Percentiles rank a stretch among this genome's conserved stretches.
Evolutionary conservation across 2,113 vertebrate species (phyloP).

Genomic region (Trichechus manatus): DNA sequence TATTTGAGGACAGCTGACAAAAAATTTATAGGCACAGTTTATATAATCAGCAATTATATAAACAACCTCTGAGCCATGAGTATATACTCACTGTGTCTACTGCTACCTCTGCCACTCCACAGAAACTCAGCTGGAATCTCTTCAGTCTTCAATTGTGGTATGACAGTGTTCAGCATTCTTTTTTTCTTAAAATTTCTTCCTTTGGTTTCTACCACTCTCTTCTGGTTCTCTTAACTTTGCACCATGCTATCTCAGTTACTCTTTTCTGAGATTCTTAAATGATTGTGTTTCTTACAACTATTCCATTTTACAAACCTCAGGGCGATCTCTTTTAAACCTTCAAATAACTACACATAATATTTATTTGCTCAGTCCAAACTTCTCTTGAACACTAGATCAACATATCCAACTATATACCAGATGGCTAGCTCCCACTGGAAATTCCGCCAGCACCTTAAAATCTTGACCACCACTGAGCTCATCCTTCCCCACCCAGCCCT

Average conservation of each 20-base stretch:
- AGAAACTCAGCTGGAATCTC: not conserved
- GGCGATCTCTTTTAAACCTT: not conserved
- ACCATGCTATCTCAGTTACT: not conserved
- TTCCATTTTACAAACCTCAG: not conserved
- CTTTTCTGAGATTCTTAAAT: not conserved
- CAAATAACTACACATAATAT: constrained; percentile 1
- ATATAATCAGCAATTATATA: not conserved
- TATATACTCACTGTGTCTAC: not conserved
- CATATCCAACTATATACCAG: not conserved
- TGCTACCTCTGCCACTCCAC: not conserved
- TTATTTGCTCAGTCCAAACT: not conserved
- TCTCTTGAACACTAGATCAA: not conserved
- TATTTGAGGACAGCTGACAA: constrained; percentile 4
- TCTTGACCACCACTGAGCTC: not conserved
- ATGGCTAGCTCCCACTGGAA: not conserved
- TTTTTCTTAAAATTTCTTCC: not conserved
- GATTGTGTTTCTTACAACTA: not conserved
- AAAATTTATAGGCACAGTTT: not conserved
- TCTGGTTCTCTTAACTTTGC: not conserved
- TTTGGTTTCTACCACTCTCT: not conserved
- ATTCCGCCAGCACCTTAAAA: constrained; percentile 48
- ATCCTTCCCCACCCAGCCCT: not conserved
- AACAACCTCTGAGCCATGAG: not conserved
- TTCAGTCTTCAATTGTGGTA: not conserved
- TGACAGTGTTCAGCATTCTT: not conserved